Evolutionary conservation across 2,113 vertebrate genomes (phyloP), one percentile per base, ranked within the genome.

Genomic region (Tringa solitaria): DNA sequence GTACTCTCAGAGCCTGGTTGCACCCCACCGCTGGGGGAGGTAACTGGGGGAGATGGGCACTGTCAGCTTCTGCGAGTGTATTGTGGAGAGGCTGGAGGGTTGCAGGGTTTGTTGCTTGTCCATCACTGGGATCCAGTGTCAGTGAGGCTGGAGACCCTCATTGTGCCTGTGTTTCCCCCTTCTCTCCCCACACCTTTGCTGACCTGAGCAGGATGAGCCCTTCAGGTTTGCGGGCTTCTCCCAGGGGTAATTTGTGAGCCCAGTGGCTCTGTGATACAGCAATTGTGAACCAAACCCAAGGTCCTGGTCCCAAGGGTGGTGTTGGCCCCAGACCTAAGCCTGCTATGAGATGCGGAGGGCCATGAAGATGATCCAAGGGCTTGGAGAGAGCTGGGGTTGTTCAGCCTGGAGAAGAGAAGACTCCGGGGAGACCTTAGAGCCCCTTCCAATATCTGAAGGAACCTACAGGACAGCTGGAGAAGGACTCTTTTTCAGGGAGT

Each of bases 1-100:
- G 50, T 72, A 11, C 24, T n/a, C 28, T 2, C 21, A 33, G 32
- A 16, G 13, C 27, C 41, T 48, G 19, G 41, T 24, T 57, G 63
- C 28, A 22, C 15, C 59, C 5, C 6, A 1, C 54, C 1, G 0
- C 21, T 30, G 28, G 3, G 54, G 32, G 37, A 27, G 6, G 26
- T 18, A 12, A 30, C 23, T 10, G 77, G 57, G 35, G 35, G 4
- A 51, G 39, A 27, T 5, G 37, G 33, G 50, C 45, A 6, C 30
- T 15, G 41, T 2, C n/a, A 61, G 53, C 45, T 23, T 26, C 46
- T 3, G 4, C 10, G 27, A 7, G 30, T 8, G 2, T 28, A 16
- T 1, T 21, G 18, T 2, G 3, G 43, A 26, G 10, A 4, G 32
- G 8, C 6, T 37, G 53, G 59, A 21, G 60, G 68, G 10, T 39